Evolutionary conservation across 2,797 vertebrate genomes (phyloP), one percentile per base, ranked within the genome.

Genomic region (Micromesistius poutassou): DNA sequence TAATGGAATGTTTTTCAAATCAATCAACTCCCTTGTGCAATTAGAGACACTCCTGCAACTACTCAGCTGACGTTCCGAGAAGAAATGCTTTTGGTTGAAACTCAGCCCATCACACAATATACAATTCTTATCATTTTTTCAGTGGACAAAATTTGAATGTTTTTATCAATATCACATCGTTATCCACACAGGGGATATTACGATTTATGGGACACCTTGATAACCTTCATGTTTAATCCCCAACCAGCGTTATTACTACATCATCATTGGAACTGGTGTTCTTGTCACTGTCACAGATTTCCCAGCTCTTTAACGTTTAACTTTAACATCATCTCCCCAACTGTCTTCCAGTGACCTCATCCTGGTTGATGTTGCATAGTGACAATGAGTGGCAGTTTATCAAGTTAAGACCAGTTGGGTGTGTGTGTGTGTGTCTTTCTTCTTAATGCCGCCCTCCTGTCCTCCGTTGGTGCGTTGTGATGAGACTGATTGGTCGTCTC

Each of bases 361-460:
- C 74, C 75, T 79, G 81, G 79, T 76, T 78, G 80, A 82, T 83
- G 87, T 88, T 91, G 90, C 87, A 89, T 88, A 89, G 90, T 76
- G 36, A 80, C 82, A 71, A 78, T 76, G 72, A 78, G 76, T 75
- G 38, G 46, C 74, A 40, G 38, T 79, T 72, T 79, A 89, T 86
- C 89, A 88, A 88, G 86, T 81, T 85, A 79, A 85, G 88, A 87
- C 87, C 87, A 77, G 74, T 72, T 30, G 31, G 33, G 25, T 30
- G 12, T 71, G 5, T 10, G 25, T 30, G 30, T 14, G 13, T 31
- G 16, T 71, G 68, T 13, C 16, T 4, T 30, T 13, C 12, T 13
- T 14, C 30, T 30, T 71, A 4, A 28, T 14, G 28, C n/a, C 66
- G 30, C 50, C 74, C 16, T 66, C 31, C n/a, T 30, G 5, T 68